Base-by-base conservation (phyloP, 64 coral and sea anemone genomes). In the Pocillopora verrucosa region DNA sequence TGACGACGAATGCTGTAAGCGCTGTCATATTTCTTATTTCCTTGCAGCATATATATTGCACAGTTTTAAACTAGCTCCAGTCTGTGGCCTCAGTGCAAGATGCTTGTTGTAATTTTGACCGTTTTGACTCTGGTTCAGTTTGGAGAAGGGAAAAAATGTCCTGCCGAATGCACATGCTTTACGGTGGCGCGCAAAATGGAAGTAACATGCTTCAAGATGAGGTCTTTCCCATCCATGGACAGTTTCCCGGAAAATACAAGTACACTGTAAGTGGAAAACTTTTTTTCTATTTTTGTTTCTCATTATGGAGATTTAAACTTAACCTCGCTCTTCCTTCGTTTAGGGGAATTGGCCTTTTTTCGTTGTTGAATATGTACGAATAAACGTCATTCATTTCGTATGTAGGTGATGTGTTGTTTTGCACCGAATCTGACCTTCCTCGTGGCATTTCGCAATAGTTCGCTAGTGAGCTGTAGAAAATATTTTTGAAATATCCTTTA, bases 401-500 rank as follows among this genome's bases (percentile, higher is more conserved):
- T 70, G 67, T 70, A 70, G n/a, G 6, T 24, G 67, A 70, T 70
- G n/a, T 70, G 67, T 70, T 25, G 22, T 70, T 70, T 70, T 70
- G 67, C 20, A 24, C 19, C 9, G 10, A 70, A 11, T 20, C 25
- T 24, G 5, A 2, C 3, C 14, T 45, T 2, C 75, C 75, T 79
- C 77, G 77, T 79, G 77, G 77, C 11, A 22, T 79, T 26, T 79
- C 57, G 51, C 77, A 79, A 79, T 79, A 51, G 19, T 7, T 4
- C 11, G 37, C 75, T 20, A 56, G 75, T 13, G 9, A 56, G 20
- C 17, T 5, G 16, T 4, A 73, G 56, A 45, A 56, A 6, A 9
- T 36, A 11, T 58, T 77, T 77, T 19, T 2, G 56, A 77, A 77
- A 56, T 20, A 20, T 56, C 37, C 56, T 57, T 77, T 77, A 38